Conservation (phyloP, 2,888 invertebrate genomes). For the Craniophora ligustri region DNA sequence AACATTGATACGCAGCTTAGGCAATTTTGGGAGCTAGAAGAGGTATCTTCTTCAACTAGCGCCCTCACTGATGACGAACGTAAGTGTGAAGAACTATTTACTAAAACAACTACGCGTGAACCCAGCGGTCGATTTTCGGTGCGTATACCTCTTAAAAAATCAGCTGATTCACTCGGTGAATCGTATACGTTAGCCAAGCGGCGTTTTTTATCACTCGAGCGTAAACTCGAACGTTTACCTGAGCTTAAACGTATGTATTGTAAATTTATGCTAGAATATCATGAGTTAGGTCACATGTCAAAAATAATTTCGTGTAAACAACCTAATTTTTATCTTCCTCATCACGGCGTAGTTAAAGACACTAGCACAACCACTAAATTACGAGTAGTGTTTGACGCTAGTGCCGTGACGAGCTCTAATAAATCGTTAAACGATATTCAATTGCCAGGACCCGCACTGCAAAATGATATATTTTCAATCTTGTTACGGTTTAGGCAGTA, state of each 20-base stretch:
- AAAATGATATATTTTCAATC: constrained; percentile 8
- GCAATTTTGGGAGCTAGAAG: not conserved
- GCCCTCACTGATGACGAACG: not conserved
- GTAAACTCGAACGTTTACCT: no score
- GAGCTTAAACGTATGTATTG: no score
- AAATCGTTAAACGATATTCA: constrained; percentile 6
- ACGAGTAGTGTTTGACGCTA: not conserved
- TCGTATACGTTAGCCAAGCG: no score
- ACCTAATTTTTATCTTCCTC: not conserved
- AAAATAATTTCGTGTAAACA: not conserved
- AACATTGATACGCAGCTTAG: not conserved
- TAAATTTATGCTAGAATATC: no score
- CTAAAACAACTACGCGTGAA: no score
- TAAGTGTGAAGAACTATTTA: no score
- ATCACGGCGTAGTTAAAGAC: constrained; percentile 2
- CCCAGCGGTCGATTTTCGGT: no score
- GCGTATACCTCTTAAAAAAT: no score
- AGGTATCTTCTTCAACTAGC: not conserved
- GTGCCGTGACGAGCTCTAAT: not conserved
- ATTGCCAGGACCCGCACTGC: not conserved
- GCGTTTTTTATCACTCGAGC: no score
- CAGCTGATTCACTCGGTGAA: no score
- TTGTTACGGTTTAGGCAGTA: constrained; percentile 5
- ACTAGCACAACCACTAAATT: not conserved
- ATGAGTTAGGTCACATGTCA: no score